Evolutionary conservation across 2,797 vertebrate genomes (phyloP).

Genomic region (Channallabes apus): DNA sequence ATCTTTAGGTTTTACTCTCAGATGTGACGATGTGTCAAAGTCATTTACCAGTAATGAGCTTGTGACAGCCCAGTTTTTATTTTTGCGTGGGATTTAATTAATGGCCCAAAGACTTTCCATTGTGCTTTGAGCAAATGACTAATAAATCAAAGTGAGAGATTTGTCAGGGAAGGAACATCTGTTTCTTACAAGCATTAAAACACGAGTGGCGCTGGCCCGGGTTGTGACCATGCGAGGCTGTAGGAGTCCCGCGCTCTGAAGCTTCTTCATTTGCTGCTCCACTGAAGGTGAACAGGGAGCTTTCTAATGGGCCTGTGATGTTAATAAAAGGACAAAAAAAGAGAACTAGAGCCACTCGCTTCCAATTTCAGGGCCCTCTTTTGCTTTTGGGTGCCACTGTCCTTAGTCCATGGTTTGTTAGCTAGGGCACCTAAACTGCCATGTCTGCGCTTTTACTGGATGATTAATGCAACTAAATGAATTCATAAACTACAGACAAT

Average conservation of each 20-base stretch:
- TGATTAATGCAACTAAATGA: conserved; percentile 99
- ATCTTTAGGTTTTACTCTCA: conserved; percentile 79
- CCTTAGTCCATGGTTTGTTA: conserved; percentile 99
- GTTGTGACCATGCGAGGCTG: conserved; percentile 76
- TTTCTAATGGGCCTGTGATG: conserved; percentile 96
- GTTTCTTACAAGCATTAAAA: conserved; percentile 92
- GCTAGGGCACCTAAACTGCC: conserved; percentile 94
- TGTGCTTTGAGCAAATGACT: conserved; percentile 94
- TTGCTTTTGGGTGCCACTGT: conserved; percentile 94
- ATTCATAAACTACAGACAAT: conserved; percentile 95
- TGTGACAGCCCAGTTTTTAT: conserved; percentile 60
- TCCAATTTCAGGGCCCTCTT: conserved; percentile 73
- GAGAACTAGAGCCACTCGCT: conserved; percentile 73
- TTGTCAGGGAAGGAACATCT: conserved; percentile 97
- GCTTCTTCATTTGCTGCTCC: conserved; percentile 99
- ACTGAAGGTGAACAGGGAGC: conserved; percentile 99
- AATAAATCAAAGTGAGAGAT: conserved; percentile 95
- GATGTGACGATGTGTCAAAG: conserved; percentile 89
- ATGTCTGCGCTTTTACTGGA: conserved; percentile 97
- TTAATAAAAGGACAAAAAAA: conserved; percentile 89
- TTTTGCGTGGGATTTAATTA: conserved; percentile 91
- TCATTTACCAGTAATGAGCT: conserved; percentile 89
- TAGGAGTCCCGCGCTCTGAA: conserved; percentile 85
- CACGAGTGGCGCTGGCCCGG: conserved; percentile 83
- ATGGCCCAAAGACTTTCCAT: conserved; percentile 93